Percentiles rank a stretch among this genome's conserved stretches.
Conservation (phyloP, 2,797 vertebrate species). For the Onychomys arenicola region DNA sequence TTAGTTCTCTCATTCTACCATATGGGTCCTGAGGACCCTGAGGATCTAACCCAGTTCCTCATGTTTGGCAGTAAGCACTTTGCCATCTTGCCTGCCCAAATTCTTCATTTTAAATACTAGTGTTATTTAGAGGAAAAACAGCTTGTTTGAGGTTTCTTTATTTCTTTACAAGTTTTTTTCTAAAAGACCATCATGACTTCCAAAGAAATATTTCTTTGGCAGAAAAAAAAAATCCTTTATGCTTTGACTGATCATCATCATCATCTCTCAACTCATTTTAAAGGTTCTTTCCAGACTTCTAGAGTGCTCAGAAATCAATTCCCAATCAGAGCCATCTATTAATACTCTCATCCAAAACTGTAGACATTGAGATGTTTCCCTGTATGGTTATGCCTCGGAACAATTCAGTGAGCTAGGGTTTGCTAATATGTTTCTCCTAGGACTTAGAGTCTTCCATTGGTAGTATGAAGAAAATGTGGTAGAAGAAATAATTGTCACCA, state of each 20-base stretch:
- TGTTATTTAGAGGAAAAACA: not conserved
- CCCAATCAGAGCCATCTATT: not conserved
- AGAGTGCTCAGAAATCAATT: not conserved
- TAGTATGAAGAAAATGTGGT: not conserved
- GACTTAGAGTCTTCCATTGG: not conserved
- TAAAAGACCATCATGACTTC: conserved; percentile 2
- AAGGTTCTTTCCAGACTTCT: not conserved
- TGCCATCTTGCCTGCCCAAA: not conserved
- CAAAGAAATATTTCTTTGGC: not conserved
- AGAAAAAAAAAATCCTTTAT: not conserved
- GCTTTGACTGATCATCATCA: not conserved
- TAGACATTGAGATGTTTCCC: not conserved
- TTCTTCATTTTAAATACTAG: not conserved
- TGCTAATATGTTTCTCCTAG: not conserved
- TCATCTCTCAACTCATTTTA: not conserved
- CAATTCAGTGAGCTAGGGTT: not conserved
- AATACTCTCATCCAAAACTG: not conserved
- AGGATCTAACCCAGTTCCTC: not conserved
- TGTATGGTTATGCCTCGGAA: not conserved
- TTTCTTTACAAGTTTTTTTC: not conserved
- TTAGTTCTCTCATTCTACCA: not conserved
- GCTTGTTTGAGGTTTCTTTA: not conserved
- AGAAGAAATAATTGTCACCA: not conserved
- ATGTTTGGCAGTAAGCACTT: not conserved
- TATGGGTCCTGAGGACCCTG: not conserved